phyloP scores from a whole-genome alignment of 2,888 invertebrate species.

The Leucophenga montana region DNA sequence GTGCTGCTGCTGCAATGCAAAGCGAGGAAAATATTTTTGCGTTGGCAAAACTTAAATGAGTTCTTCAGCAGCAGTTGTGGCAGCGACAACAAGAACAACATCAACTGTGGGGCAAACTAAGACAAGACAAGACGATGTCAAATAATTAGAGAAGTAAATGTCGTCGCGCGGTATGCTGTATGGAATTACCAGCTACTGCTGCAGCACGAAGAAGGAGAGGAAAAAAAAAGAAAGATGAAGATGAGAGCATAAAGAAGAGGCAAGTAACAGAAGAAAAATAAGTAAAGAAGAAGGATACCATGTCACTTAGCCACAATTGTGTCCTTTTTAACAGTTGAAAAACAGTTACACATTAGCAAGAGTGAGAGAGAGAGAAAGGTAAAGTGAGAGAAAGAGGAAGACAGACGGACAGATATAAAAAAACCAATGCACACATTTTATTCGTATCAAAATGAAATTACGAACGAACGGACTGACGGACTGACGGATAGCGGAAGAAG shows the following conservation, averaged over 20 bases:
- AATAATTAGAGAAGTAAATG: slow-evolving; percentile 12
- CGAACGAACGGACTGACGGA: not conserved
- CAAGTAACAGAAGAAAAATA: no score
- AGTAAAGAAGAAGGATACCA: no score
- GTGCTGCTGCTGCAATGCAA: slow-evolving; percentile 19
- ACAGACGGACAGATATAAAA: not conserved
- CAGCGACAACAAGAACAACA: slow-evolving; percentile 28
- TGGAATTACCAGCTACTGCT: no score
- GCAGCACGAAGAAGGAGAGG: no score
- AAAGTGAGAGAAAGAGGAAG: no score
- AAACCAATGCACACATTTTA: slow-evolving; percentile 5
- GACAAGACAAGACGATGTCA: not conserved
- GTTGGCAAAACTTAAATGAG: slow-evolving; percentile 41
- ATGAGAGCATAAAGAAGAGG: no score
- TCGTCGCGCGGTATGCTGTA: not conserved
- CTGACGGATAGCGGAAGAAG: slow-evolving; percentile 27
- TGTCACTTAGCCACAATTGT: slow-evolving; percentile 22
- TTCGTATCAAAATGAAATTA: not conserved
- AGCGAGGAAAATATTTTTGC: not conserved
- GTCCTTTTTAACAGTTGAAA: slow-evolving; percentile 13
- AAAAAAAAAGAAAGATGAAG: no score
- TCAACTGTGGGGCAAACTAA: not conserved
- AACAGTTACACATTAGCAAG: no score
- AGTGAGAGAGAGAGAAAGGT: no score
- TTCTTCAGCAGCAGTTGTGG: slow-evolving; percentile 47